A percentile compares a stretch with the other conserved stretches of the same genome.
phyloP scores from a whole-genome alignment of 2,888 invertebrate species.

The Epinotia bilunana region DNA sequence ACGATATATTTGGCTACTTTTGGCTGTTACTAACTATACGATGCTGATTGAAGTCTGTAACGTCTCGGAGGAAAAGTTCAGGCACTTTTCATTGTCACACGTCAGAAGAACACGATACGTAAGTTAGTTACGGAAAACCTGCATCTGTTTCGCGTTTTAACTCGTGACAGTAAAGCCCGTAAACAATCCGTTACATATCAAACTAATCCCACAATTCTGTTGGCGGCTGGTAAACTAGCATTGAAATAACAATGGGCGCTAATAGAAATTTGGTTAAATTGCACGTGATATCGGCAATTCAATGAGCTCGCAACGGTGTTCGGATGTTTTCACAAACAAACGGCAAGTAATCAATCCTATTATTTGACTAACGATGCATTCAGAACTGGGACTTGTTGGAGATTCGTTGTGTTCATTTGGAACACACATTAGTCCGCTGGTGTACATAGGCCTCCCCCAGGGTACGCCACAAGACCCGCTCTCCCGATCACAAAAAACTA shows the following conservation, averaged over 20 bases:
- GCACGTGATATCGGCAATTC: constrained; percentile 68
- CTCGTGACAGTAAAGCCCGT: background rate
- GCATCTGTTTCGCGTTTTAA: background rate
- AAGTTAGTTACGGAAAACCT: background rate
- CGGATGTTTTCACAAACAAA: constrained; percentile 68
- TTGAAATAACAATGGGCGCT: constrained; percentile 53
- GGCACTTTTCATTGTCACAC: too few species aligned
- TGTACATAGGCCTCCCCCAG: too few species aligned
- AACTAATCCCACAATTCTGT: constrained; percentile 31
- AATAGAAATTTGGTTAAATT: constrained; percentile 61
- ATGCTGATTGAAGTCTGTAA: too few species aligned
- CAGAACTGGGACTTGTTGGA: constrained; percentile 26
- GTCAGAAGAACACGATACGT: too few species aligned
- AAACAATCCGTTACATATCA: constrained; percentile 19
- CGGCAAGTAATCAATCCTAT: constrained; percentile 70
- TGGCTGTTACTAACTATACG: too few species aligned
- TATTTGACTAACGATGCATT: constrained; percentile 60
- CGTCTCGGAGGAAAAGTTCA: too few species aligned
- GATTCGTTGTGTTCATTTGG: constrained; percentile 29
- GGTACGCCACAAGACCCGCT: too few species aligned
- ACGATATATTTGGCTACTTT: too few species aligned
- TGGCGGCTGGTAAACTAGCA: constrained; percentile 35
- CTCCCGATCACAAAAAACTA: too few species aligned
- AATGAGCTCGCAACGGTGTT: constrained; percentile 63
- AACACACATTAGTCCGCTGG: too few species aligned